Evolutionary conservation across 2,797 vertebrate genomes (phyloP).

Genomic region (Serranus cabrilla): DNA sequence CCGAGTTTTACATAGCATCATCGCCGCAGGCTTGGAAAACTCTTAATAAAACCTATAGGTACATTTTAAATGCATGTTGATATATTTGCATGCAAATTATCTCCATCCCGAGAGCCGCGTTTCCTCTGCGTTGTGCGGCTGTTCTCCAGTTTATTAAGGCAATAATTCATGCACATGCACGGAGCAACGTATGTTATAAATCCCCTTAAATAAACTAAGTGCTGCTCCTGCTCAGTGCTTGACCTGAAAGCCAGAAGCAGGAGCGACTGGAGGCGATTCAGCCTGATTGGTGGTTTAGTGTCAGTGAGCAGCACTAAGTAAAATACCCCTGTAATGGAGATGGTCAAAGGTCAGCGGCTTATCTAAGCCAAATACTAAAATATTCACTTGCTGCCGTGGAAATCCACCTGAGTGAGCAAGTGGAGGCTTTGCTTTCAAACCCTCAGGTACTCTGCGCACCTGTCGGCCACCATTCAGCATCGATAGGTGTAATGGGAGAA

Average conservation of each 20-base stretch:
- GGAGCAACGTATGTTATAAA: constrained; percentile 10
- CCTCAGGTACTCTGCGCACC: constrained; percentile 28
- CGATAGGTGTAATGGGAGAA: constrained; percentile 69
- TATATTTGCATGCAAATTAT: constrained; percentile 34
- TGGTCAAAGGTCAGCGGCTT: constrained; percentile 39
- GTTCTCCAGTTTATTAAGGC: constrained; percentile 14
- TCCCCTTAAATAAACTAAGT: constrained; percentile 7
- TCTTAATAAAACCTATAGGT: not conserved
- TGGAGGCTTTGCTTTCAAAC: constrained; percentile 53
- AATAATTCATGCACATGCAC: constrained; percentile 4
- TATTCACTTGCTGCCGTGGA: constrained; percentile 61
- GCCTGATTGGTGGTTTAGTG: constrained; percentile 30
- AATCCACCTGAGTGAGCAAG: constrained; percentile 52
- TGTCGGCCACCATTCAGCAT: constrained; percentile 56
- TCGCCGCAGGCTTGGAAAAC: constrained; percentile 30
- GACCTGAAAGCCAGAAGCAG: constrained; percentile 5
- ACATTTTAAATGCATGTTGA: constrained; percentile 25
- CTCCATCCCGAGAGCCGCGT: constrained; percentile 1
- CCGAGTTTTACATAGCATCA: constrained; percentile 11
- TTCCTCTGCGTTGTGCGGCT: constrained; percentile 4
- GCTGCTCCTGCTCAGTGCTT: constrained; percentile 9
- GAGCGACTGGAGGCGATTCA: not conserved
- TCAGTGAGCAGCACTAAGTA: constrained; percentile 38
- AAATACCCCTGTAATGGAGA: constrained; percentile 65
- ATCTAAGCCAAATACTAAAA: constrained; percentile 55